A percentile compares a stretch with the other conserved stretches of the same genome.
These are phyloP conservation scores for Micromussa lordhowensis DNA, from an alignment of 92 coral and sea anemone genomes.

Conservation along the genomic window DNA sequence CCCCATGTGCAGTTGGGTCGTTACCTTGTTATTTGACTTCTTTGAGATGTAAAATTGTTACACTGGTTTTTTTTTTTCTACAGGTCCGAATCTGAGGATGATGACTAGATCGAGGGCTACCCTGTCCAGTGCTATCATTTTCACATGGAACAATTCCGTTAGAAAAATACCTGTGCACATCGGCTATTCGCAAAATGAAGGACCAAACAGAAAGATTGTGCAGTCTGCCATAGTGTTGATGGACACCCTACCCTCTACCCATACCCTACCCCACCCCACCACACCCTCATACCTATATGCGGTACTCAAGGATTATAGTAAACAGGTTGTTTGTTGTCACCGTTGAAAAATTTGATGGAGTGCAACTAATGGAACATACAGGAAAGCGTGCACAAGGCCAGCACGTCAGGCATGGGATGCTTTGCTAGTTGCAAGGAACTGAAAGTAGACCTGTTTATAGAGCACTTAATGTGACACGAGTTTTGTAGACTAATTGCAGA, in stretches of 20 bases:
- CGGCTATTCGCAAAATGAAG: neutral
- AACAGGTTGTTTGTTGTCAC: neutral
- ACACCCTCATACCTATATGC: no score
- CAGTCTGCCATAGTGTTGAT: neutral
- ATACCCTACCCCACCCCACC: neutral
- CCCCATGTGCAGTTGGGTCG: neutral
- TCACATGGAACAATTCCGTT: neutral
- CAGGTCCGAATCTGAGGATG: slow-evolving; percentile 67
- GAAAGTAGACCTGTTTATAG: no score
- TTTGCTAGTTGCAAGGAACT: no score
- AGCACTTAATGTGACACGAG: neutral
- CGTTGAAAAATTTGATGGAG: neutral
- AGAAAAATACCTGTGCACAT: neutral
- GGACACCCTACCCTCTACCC: neutral
- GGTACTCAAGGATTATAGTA: no score
- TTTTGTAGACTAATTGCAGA: neutral
- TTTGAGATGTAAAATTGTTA: neutral
- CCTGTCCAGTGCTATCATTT: neutral
- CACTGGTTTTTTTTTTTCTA: neutral
- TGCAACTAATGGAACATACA: neutral
- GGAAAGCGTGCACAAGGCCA: no score
- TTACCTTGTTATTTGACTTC: neutral
- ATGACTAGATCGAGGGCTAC: slow-evolving; percentile 6
- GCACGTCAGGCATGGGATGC: no score
- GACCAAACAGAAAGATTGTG: neutral